phyloP scores from a whole-genome alignment of 2,113 vertebrate genomes.

The Percina caprodes region DNA sequence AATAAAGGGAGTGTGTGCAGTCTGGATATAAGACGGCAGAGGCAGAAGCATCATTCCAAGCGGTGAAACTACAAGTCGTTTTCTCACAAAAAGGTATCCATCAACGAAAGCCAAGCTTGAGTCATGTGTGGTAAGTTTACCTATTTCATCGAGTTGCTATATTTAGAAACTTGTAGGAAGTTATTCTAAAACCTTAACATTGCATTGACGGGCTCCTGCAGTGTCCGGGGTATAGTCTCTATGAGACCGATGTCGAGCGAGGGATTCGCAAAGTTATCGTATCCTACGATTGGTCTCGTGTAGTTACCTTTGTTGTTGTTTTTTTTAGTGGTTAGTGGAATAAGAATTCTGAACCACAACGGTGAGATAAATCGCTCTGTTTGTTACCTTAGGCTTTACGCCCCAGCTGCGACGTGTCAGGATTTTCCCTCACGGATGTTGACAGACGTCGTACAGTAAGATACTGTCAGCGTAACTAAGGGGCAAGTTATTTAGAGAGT shows the following conservation, averaged over 20 bases:
- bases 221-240: too few relatives aligned
- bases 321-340: background rate
- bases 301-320: background rate
- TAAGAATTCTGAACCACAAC: background rate
- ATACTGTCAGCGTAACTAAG: background rate
- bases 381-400: conserved; percentile 3
- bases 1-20: conserved; percentile 43
- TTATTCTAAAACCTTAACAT: background rate
- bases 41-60: conserved; percentile 46
- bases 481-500: too few relatives aligned
- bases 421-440: conserved; percentile 3
- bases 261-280: background rate
- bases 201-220: background rate
- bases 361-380: background rate
- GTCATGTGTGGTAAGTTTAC: conserved; percentile 79
- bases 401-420: conserved; percentile 76
- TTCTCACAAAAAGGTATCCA: background rate
- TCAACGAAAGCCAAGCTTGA: conserved; percentile 16
- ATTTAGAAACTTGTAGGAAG: background rate
- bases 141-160: background rate
- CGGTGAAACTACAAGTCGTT: background rate
- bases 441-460: background rate
- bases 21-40: conserved; percentile 36
- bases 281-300: background rate
- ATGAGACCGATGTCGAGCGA: too few relatives aligned